phyloP scores from a whole-genome alignment of 2,113 vertebrate genomes.

The Callionymus lyra region DNA sequence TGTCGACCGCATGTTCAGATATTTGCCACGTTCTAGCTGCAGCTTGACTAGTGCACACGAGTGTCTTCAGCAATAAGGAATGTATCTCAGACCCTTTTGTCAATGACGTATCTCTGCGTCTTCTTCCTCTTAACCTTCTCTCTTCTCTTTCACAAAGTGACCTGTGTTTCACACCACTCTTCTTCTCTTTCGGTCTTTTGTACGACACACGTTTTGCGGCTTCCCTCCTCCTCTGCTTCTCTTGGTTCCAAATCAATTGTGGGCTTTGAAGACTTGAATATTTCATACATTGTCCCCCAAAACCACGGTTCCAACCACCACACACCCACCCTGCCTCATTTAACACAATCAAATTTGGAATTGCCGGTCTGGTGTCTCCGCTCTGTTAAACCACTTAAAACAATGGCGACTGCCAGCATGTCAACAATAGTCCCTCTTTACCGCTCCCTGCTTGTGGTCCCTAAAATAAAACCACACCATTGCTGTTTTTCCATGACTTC shows the following conservation, averaged over 20 bases:
- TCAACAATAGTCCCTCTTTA: slow-evolving; percentile 51
- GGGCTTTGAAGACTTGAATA: slow-evolving; percentile 56
- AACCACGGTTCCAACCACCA: slow-evolving; percentile 3
- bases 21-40: slow-evolving; percentile 26
- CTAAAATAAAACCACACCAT: slow-evolving; percentile 46
- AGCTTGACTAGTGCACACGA: slow-evolving; percentile 28
- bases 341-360: slow-evolving; percentile 51
- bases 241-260: slow-evolving; percentile 46
- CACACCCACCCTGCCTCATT: slow-evolving; percentile 18
- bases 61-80: slow-evolving; percentile 67
- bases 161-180: slow-evolving; percentile 50
- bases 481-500: slow-evolving; percentile 57
- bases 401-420: slow-evolving; percentile 51
- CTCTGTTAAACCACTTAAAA: slow-evolving; percentile 60
- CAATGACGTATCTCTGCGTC: slow-evolving; percentile 67
- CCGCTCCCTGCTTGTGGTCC: slow-evolving; percentile 17
- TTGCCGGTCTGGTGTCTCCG: slow-evolving; percentile 42
- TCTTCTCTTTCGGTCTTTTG: slow-evolving; percentile 24
- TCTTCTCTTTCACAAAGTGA: slow-evolving; percentile 34
- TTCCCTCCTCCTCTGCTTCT: slow-evolving; percentile 5
- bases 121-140: slow-evolving; percentile 26
- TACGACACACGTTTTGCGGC: slow-evolving; percentile 17
- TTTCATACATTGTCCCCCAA: slow-evolving; percentile 39
- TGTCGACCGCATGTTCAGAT: slow-evolving; percentile 11
- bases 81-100: slow-evolving; percentile 60